Evolutionary conservation across 2,113 vertebrate species (phyloP), one percentile per base, ranked within the genome.

Genomic region (Ptilorrhoa leucosticta): DNA sequence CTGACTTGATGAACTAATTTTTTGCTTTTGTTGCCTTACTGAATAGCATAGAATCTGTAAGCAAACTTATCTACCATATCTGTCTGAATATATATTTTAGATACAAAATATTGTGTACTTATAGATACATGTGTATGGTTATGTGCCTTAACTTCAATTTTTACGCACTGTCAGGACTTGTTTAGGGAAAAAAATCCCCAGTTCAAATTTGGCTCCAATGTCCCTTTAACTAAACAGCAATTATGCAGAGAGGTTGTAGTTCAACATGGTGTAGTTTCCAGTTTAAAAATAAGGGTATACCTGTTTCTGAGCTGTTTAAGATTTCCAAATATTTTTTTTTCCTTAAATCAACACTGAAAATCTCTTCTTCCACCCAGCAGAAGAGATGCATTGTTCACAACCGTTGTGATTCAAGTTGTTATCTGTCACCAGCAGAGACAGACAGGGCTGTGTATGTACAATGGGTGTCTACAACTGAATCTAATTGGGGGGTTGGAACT

Each of bases 1-100:
- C n/a, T 87, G 79, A 60, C 40, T 61, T n/a, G 37, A 91, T 30
- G 10, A 93, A 90, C 37, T 88, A 64, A 56, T 82, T 90, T 92
- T 89, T 95, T 80, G 33, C 33, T 75, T 81, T 79, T 83, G 30
- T 84, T 88, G 40, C 63, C 56, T 63, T 80, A 80, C 42, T 44
- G n/a, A 72, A 42, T 40, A 75, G 37, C 27, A 23, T 8, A 80
- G 31, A 73, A 75, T 63, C 35, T 83, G 23, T 66, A 94, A 90
- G 51, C 9, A 70, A 90, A 81, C 13, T 17, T n/a, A 58, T 27
- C 35, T 80, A 56, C 6, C 47, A 27, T 26, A 68, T 65, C 20
- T 83, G 0, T 56, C 61, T 79, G 23, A 57, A 58, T 51, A 11
- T 27, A 22, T 54, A 68, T 42, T 64, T 50, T n/a, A 69, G 60